Evolutionary conservation across 2,888 invertebrate genomes (phyloP).

Genomic region (Lycia hirtaria): DNA sequence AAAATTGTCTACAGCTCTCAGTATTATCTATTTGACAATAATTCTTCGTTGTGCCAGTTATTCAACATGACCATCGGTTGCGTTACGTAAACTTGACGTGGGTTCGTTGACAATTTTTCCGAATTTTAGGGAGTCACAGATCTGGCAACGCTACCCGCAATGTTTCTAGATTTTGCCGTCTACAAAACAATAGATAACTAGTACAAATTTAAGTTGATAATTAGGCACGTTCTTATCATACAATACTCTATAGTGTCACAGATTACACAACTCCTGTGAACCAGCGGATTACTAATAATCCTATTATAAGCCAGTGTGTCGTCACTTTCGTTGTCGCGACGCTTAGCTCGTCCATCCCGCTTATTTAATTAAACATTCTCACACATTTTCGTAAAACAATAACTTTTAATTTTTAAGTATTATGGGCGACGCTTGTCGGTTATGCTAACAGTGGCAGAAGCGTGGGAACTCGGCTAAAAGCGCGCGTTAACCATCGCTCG

Average conservation of each 20-base stretch:
- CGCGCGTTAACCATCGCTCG: slow-evolving; percentile 52
- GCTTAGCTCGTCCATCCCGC: slow-evolving; percentile 73
- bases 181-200: too few species aligned
- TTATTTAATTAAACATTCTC: slow-evolving; percentile 84
- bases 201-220: neutral
- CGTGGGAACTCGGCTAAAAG: slow-evolving; percentile 81
- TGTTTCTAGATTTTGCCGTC: too few species aligned
- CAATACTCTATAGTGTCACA: slow-evolving; percentile 33
- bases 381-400: slow-evolving; percentile 80
- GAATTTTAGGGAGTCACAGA: too few species aligned
- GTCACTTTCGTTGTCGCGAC: slow-evolving; percentile 67
- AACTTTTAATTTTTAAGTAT: slow-evolving; percentile 83
- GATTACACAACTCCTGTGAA: slow-evolving; percentile 64
- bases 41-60: too few species aligned
- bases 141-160: too few species aligned
- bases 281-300: slow-evolving; percentile 54
- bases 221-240: slow-evolving; percentile 5
- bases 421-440: slow-evolving; percentile 80
- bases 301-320: slow-evolving; percentile 52
- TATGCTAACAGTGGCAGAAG: slow-evolving; percentile 79
- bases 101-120: too few species aligned
- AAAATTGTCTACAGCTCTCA: too few species aligned
- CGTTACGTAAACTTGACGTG: too few species aligned
- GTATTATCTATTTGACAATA: too few species aligned
- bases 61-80: too few species aligned